phyloP scores from a whole-genome alignment of 2,113 vertebrate genomes.

The Chroicocephalus ridibundus region DNA sequence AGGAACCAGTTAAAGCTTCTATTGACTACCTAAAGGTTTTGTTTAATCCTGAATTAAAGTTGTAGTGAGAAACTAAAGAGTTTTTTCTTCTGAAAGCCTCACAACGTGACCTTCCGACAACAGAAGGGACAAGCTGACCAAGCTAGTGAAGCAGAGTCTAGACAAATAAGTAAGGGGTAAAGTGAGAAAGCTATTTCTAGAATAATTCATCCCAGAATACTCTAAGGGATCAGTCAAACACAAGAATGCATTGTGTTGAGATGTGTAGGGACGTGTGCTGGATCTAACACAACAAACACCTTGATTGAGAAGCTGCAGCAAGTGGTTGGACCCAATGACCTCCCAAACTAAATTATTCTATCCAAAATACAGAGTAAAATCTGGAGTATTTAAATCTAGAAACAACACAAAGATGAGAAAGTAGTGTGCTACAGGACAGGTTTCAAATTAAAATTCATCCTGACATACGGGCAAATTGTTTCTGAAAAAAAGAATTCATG shows the following conservation, averaged over 20 bases:
- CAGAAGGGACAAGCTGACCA: background rate
- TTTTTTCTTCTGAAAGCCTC: background rate
- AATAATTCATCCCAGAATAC: background rate
- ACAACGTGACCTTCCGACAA: background rate
- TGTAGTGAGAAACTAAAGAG: background rate
- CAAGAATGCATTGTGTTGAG: rapidly evolving
- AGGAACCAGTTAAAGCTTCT: background rate
- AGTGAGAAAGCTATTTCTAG: background rate
- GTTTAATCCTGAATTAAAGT: background rate
- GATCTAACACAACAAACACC: background rate
- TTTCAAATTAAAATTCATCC: background rate
- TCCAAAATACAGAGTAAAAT: background rate
- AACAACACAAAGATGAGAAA: background rate
- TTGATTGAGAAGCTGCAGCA: background rate
- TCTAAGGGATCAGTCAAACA: background rate
- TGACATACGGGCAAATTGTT: background rate
- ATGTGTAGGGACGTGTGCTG: background rate
- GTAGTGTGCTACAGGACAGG: rapidly evolving
- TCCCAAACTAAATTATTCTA: background rate
- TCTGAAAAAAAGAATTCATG: background rate
- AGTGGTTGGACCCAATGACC: background rate
- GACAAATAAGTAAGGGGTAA: background rate
- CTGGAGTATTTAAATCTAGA: background rate
- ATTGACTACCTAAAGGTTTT: background rate
- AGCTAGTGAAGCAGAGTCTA: background rate